These are phyloP conservation scores for Bombus turneri DNA, from an alignment of 1,140 invertebrate species.

Conservation along the genomic window DNA sequence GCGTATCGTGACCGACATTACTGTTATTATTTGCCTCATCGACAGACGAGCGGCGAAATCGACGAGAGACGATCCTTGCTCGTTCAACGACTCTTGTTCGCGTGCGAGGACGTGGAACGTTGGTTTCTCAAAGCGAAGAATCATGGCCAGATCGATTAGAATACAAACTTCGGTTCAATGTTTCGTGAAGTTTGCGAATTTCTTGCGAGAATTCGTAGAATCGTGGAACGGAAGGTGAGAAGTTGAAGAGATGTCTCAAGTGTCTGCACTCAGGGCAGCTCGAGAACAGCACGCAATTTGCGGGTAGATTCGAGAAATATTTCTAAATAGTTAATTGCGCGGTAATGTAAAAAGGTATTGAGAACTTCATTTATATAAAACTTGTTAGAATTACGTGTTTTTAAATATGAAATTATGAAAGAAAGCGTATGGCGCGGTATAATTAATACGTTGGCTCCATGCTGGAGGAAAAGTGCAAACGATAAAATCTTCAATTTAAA, in stretches of 20 bases:
- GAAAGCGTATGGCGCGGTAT: not conserved
- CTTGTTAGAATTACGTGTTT: not conserved
- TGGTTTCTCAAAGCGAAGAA: not conserved
- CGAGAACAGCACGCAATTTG: not conserved
- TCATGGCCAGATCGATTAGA: not conserved
- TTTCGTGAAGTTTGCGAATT: not conserved
- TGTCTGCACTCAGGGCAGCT: not conserved
- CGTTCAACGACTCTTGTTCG: not conserved
- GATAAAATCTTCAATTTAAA: not conserved
- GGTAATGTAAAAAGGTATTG: not conserved
- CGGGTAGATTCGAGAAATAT: not conserved
- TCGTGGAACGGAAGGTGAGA: not conserved
- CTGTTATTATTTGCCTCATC: slow-evolving; percentile 43
- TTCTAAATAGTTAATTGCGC: not conserved
- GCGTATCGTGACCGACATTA: slow-evolving; percentile 43
- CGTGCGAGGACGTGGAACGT: not conserved
- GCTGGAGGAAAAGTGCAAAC: not conserved
- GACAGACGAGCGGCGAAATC: slow-evolving; percentile 37
- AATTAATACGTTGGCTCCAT: not conserved
- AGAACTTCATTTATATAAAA: not conserved
- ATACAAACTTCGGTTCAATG: not conserved
- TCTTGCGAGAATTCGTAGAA: not conserved
- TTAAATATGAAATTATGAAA: not conserved
- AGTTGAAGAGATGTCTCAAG: not conserved
- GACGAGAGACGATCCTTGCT: slow-evolving; percentile 4